Evolutionary conservation across 2,797 vertebrate genomes (phyloP).

Genomic region (Urocyon cinereoargenteus): DNA sequence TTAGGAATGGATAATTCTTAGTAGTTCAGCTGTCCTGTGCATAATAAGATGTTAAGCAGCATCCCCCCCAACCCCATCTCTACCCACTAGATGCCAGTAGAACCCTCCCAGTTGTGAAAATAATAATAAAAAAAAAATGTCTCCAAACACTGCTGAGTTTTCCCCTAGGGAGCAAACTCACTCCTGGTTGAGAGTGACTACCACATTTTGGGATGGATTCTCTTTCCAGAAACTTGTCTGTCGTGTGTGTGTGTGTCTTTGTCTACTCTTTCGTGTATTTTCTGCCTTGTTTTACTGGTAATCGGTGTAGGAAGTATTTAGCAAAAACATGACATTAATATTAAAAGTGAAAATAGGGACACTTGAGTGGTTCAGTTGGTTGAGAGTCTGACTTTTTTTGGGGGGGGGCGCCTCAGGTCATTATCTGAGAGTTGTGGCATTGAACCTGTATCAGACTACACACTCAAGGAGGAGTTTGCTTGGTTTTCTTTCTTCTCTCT

Average conservation of each 20-base stretch:
- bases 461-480: too few relatives aligned
- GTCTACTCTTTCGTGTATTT: not conserved
- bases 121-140: not conserved
- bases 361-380: too few relatives aligned
- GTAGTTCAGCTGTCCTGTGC: not conserved
- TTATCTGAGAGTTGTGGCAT: too few relatives aligned
- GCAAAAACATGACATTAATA: too few relatives aligned
- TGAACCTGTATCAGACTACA: too few relatives aligned
- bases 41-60: not conserved
- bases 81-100: not conserved
- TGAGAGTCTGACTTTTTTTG: too few relatives aligned
- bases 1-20: not conserved
- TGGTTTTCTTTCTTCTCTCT: not conserved
- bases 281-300: not conserved
- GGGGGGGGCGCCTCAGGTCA: too few relatives aligned
- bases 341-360: too few relatives aligned
- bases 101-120: not conserved
- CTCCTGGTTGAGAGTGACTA: not conserved
- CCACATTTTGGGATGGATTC: not conserved
- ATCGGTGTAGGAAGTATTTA: too few relatives aligned
- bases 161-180: not conserved
- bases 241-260: not conserved
- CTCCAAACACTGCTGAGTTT: not conserved
- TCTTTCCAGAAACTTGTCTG: constrained; percentile 4
- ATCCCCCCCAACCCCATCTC: not conserved